phyloP scores from a whole-genome alignment of 2,113 vertebrate species.

The Rana temporaria region DNA sequence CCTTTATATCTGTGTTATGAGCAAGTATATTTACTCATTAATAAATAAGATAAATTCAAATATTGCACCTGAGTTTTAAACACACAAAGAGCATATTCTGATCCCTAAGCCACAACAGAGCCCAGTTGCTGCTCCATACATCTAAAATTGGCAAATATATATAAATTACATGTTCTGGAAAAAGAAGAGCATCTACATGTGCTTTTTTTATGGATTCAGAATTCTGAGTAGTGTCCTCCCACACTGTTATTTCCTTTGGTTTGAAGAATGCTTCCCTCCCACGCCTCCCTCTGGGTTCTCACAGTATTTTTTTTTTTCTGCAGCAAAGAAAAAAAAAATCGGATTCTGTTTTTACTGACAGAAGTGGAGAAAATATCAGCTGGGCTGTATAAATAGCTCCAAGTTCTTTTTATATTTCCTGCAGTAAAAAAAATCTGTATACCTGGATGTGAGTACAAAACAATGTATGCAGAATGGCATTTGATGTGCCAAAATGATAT shows the following conservation, averaged over 20 bases:
- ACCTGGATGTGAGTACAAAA: neutral
- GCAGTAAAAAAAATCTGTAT: neutral
- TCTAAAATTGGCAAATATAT: conserved; percentile 40
- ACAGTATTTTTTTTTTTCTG: conserved; percentile 32
- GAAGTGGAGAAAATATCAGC: conserved; percentile 24
- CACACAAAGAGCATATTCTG: neutral
- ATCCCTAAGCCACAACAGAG: neutral
- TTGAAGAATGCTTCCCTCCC: conserved; percentile 47
- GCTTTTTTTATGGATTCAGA: conserved; percentile 34
- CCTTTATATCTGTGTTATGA: too few species aligned
- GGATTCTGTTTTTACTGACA: conserved; percentile 33
- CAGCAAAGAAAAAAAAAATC: conserved; percentile 12
- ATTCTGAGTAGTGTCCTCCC: conserved; percentile 47
- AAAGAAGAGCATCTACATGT: conserved; percentile 41
- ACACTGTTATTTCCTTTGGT: conserved; percentile 54
- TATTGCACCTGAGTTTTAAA: too few species aligned
- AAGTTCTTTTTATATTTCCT: neutral
- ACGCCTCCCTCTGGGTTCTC: conserved; percentile 49
- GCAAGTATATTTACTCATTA: too few species aligned
- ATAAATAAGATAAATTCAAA: too few species aligned
- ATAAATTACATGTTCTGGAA: conserved; percentile 35
- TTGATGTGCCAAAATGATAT: neutral
- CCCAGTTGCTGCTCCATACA: conserved; percentile 1
- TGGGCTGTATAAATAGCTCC: conserved; percentile 37
- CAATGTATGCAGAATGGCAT: neutral